Conservation (phyloP, 2,888 invertebrate genomes). For the Polyommatus iphigenia region DNA sequence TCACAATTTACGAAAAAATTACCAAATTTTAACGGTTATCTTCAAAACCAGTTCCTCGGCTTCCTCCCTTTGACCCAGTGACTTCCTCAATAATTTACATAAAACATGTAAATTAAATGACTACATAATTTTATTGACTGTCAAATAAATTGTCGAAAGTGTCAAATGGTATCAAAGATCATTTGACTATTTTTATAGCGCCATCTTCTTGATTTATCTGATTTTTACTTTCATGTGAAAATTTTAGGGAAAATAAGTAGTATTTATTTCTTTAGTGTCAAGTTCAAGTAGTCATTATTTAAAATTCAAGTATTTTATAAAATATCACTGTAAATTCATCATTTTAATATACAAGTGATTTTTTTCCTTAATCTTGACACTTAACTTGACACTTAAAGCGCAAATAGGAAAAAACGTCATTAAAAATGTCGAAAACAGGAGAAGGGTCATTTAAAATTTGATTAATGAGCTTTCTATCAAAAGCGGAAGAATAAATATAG, state of each 20-base stretch:
- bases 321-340: not conserved
- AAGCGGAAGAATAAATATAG: not conserved
- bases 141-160: not conserved
- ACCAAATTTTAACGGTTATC: not conserved
- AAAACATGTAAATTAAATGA: not conserved
- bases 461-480: not conserved
- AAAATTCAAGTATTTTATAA: too few relatives aligned
- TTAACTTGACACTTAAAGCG: too few relatives aligned
- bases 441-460: too few relatives aligned
- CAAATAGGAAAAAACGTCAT: too few relatives aligned
- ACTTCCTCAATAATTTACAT: not conserved
- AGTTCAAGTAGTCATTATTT: not conserved
- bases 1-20: not conserved
- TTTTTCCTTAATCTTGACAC: too few relatives aligned
- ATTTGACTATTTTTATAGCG: not conserved
- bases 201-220: not conserved
- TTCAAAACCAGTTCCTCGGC: not conserved
- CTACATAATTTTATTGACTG: not conserved
- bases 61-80: constrained; percentile 10
- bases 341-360: too few relatives aligned
- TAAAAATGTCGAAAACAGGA: too few relatives aligned
- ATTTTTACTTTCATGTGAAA: too few relatives aligned
- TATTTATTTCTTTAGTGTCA: not conserved
- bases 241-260: too few relatives aligned
- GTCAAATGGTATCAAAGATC: not conserved